These are phyloP conservation scores for Silurus aristotelis DNA, from an alignment of 2,797 vertebrate genomes.

Conservation along the genomic window DNA sequence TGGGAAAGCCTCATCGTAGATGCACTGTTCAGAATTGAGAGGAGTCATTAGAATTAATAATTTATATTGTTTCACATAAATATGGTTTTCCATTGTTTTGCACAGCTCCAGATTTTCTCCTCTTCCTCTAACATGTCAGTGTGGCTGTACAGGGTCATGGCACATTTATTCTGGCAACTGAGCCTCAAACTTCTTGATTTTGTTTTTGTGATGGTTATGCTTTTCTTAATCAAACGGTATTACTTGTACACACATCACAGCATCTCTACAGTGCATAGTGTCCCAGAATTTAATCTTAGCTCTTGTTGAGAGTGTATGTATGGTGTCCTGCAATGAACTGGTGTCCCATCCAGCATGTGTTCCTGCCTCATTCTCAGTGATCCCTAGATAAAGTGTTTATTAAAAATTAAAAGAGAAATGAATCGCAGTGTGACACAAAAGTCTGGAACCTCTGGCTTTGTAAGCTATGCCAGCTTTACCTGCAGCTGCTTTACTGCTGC, in stretches of 20 bases:
- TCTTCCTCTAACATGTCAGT: neutral
- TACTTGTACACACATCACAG: neutral
- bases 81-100: neutral
- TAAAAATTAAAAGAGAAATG: neutral
- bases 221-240: neutral
- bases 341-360: neutral
- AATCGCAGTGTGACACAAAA: neutral
- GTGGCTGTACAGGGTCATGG: neutral
- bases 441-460: neutral
- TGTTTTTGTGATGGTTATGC: neutral
- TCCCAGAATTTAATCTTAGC: neutral
- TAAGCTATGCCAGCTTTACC: neutral
- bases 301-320: neutral
- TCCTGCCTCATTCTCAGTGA: neutral
- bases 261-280: neutral
- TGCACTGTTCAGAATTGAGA: neutral
- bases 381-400: neutral
- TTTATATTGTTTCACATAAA: constrained; percentile 3
- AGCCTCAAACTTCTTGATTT: neutral
- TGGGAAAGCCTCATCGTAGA: neutral
- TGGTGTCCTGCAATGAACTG: neutral
- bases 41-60: constrained; percentile 1
- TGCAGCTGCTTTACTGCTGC: neutral
- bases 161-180: neutral
- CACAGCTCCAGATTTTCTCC: neutral